These are phyloP conservation scores for Mycalesis mineus DNA, from an alignment of 2,888 invertebrate species.

Conservation along the genomic window DNA sequence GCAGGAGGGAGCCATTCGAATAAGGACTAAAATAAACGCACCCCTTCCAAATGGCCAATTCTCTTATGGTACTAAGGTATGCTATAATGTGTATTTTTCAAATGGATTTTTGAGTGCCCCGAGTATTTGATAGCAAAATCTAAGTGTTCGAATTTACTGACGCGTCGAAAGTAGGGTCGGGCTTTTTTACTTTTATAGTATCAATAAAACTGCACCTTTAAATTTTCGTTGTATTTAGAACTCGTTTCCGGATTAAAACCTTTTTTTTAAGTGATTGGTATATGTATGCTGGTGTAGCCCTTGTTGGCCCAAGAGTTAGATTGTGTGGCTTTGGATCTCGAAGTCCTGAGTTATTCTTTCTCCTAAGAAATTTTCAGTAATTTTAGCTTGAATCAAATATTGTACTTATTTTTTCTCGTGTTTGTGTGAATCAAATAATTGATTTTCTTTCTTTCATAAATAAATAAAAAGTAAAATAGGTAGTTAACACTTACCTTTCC, in stretches of 20 bases:
- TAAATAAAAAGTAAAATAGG: too few species aligned
- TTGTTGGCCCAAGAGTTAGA: too few species aligned
- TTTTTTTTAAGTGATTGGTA: neutral
- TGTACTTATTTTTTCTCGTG: too few species aligned
- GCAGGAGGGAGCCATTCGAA: slow-evolving; percentile 39
- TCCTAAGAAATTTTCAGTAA: too few species aligned
- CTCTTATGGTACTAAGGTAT: slow-evolving; percentile 45
- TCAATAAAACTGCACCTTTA: slow-evolving; percentile 64
- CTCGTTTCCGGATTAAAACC: slow-evolving; percentile 15
- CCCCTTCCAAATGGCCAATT: slow-evolving; percentile 55
- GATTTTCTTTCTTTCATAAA: too few species aligned
- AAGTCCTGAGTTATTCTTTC: too few species aligned
- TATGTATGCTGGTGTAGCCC: too few species aligned
- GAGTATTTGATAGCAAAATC: slow-evolving; percentile 72
- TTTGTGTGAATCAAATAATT: too few species aligned
- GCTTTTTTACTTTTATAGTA: slow-evolving; percentile 63
- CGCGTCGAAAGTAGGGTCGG: slow-evolving; percentile 48
- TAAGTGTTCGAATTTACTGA: slow-evolving; percentile 69
- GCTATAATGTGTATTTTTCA: slow-evolving; percentile 67
- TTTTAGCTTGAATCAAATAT: too few species aligned
- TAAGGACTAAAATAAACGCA: slow-evolving; percentile 47
- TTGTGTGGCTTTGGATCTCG: too few species aligned
- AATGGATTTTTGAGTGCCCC: slow-evolving; percentile 77
- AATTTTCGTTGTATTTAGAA: slow-evolving; percentile 41
- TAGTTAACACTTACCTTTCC: too few species aligned